Conservation (phyloP, 2,888 invertebrate genomes). For the Cabera pusaria region DNA sequence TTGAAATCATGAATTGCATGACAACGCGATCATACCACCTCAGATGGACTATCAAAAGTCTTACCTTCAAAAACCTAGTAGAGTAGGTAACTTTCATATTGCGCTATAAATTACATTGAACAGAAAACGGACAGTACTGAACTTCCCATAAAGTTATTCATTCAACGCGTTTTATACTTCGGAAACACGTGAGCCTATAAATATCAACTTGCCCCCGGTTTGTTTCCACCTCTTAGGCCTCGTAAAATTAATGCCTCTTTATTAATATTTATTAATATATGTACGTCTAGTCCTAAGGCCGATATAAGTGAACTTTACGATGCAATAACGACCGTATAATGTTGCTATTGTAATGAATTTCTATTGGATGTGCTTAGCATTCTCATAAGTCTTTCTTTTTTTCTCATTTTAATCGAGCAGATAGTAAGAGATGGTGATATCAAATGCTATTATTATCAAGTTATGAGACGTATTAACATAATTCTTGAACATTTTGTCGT, state of each 20-base stretch:
- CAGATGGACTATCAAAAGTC: no score
- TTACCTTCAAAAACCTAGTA: no score
- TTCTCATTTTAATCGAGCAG: constrained; percentile 10
- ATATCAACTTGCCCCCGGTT: constrained; percentile 72
- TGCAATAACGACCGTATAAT: constrained; percentile 65
- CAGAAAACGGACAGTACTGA: constrained; percentile 40
- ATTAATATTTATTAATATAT: constrained; percentile 78
- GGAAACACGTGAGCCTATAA: constrained; percentile 64
- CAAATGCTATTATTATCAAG: neutral
- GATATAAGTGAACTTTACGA: constrained; percentile 72
- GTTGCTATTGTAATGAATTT: constrained; percentile 55
- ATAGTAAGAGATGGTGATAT: constrained; percentile 3
- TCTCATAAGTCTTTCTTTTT: constrained; percentile 20
- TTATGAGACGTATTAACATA: constrained; percentile 2
- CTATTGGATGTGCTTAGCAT: constrained; percentile 42
- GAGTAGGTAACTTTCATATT: constrained; percentile 38
- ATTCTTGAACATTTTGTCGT: constrained; percentile 3
- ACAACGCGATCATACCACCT: no score
- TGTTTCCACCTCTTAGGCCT: constrained; percentile 74
- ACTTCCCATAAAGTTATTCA: constrained; percentile 35
- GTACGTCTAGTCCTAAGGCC: constrained; percentile 47
- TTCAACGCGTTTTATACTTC: constrained; percentile 44
- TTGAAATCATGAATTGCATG: no score
- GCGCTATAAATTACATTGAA: constrained; percentile 40
- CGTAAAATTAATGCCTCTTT: constrained; percentile 75